Percentiles rank a stretch among this genome's conserved stretches.
phyloP scores from a whole-genome alignment of 2,888 invertebrate species.

The Luffia ferchaultella region DNA sequence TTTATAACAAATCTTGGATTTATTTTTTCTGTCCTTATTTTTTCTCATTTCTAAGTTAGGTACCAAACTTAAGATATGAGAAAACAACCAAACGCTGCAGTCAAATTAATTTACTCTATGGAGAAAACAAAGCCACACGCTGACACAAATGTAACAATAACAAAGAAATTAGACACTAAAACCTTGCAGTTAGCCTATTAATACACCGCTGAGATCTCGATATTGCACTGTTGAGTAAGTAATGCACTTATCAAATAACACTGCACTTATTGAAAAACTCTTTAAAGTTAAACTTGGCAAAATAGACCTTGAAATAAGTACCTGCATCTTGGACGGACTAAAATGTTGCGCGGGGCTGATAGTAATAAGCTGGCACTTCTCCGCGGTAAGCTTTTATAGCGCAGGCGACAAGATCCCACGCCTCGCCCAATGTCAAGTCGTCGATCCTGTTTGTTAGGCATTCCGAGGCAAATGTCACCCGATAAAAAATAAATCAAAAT shows the following conservation, averaged over 20 bases:
- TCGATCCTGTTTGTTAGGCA: background rate
- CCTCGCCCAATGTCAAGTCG: background rate
- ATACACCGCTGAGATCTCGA: too few species aligned
- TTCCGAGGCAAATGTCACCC: background rate
- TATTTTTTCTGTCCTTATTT: background rate
- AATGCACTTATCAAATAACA: background rate
- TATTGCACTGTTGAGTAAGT: too few species aligned
- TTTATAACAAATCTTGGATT: background rate
- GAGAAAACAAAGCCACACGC: background rate
- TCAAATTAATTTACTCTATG: background rate
- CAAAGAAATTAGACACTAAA: background rate
- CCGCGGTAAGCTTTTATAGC: background rate
- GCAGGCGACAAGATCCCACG: background rate
- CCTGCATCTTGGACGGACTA: background rate
- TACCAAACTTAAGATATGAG: background rate
- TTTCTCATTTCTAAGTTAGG: background rate
- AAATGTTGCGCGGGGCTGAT: background rate
- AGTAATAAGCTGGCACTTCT: background rate
- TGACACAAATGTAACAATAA: background rate
- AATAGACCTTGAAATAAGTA: background rate
- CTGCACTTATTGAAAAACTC: background rate
- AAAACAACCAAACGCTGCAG: background rate
- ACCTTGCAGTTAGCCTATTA: background rate
- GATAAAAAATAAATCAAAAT: too few species aligned
- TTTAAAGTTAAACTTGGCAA: background rate